Base-by-base conservation (phyloP, 2,888 invertebrate species). In the Acanthosepion pharaonis region DNA sequence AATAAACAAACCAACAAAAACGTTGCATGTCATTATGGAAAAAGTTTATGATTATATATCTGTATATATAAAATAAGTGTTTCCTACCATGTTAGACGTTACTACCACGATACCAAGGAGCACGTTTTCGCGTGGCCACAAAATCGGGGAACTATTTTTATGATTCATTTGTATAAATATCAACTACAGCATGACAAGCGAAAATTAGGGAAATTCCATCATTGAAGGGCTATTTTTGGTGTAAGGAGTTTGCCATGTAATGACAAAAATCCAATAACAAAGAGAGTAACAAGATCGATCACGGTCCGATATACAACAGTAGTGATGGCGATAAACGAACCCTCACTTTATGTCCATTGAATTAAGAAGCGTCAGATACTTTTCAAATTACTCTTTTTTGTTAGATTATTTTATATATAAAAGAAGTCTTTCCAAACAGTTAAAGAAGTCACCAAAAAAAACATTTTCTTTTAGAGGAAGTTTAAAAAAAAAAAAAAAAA, bases 81-180 rank as follows among this genome's bases (percentile, higher is more conserved):
- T 78, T 78, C 15, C 93, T 93, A 53, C 28, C 51, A 93, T 93
- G 93, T 93, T 93, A 93, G 51, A 93, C 18, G 93, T 93, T 93
- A 28, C 51, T 93, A 93, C 93, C 93, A 93, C n/a, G 93, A 93
- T 93, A 93, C 93, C 93, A 93, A 93, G 93, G 93, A 51, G 93
- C 49, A 78, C 78, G 78, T 78, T 78, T 78, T 78, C n/a, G 53
- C 15, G 15, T 93, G 93, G 93, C 53, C 93, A 93, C n/a, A 5
- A 93, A 92, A n/a, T 92, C 11, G 49, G 93, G 93, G 93, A 93
- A 53, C 53, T 93, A 48, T 53, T 93, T 92, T 92, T 25, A 49
- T 15, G 11, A 51, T 28, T 92, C 23, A 93, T n/a, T 78, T 33
- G n/a, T 15, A n/a, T n/a, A 78, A 78, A 49, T 53, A 93, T 53